Percentiles rank a stretch among this genome's conserved stretches.
phyloP scores from a whole-genome alignment of 2,888 invertebrate genomes.

The Erebia epiphron region DNA sequence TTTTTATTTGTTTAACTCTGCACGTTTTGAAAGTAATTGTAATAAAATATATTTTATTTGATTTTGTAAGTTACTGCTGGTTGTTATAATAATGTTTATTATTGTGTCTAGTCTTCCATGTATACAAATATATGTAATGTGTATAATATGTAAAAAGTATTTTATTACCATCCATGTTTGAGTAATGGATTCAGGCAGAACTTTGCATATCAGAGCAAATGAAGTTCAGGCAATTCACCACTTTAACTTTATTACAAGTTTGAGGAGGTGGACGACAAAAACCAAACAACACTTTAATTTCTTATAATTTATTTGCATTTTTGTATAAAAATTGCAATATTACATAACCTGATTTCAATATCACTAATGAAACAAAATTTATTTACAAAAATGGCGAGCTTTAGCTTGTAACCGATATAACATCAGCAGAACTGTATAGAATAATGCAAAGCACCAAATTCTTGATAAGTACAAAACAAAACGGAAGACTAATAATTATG shows the following conservation, averaged over 20 bases:
- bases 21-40: neutral
- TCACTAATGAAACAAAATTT: conserved; percentile 64
- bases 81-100: conserved; percentile 3
- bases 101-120: conserved; percentile 31
- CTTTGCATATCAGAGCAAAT: neutral
- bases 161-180: conserved; percentile 4
- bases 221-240: neutral
- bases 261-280: conserved; percentile 20
- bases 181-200: neutral
- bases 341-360: conserved; percentile 72
- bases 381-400: conserved; percentile 72
- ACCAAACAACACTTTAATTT: conserved; percentile 42
- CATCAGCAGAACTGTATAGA: conserved; percentile 50
- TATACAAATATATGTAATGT: conserved; percentile 10
- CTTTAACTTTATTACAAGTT: neutral
- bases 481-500: conserved; percentile 73
- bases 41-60: neutral
- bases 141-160: neutral
- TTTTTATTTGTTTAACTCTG: neutral
- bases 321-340: conserved; percentile 81
- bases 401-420: conserved; percentile 58
- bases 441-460: conserved; percentile 67
- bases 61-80: neutral
- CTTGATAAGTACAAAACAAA: conserved; percentile 74
- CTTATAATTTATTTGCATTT: conserved; percentile 77